Conservation (phyloP, 2,113 vertebrate genomes). For the Aegotheles bennettii region DNA sequence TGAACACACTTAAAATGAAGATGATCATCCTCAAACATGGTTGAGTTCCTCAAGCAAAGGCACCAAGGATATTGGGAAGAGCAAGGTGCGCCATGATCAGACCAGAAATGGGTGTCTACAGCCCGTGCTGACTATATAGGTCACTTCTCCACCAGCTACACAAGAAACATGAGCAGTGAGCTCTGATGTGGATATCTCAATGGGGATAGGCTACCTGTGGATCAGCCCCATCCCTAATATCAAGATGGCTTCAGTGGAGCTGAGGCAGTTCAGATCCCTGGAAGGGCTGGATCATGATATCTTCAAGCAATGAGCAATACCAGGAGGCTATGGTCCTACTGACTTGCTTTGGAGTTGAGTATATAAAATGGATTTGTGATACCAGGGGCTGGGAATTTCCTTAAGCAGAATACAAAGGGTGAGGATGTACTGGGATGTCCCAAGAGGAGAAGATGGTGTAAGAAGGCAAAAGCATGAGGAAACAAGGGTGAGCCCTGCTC, state of each 20-base stretch:
- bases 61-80: neutral
- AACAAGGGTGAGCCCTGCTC: neutral
- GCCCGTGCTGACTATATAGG: neutral
- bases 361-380: neutral
- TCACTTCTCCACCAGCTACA: neutral
- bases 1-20: neutral
- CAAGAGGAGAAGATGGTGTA: accelerated
- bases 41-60: neutral
- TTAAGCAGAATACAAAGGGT: accelerated
- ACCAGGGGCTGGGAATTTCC: neutral
- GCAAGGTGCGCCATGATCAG: neutral
- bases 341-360: neutral
- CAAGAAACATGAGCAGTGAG: neutral
- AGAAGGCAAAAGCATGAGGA: neutral
- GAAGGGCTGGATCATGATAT: neutral
- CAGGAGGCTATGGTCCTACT: neutral
- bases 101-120: neutral
- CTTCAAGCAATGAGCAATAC: neutral
- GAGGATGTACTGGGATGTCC: neutral
- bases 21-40: accelerated
- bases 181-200: neutral
- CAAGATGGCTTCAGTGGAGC: neutral
- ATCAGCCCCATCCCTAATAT: neutral
- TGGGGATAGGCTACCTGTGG: neutral
- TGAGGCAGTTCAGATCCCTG: neutral